phyloP scores from a whole-genome alignment of 2,113 vertebrate genomes.

The Acrocephalus arundinaceus region DNA sequence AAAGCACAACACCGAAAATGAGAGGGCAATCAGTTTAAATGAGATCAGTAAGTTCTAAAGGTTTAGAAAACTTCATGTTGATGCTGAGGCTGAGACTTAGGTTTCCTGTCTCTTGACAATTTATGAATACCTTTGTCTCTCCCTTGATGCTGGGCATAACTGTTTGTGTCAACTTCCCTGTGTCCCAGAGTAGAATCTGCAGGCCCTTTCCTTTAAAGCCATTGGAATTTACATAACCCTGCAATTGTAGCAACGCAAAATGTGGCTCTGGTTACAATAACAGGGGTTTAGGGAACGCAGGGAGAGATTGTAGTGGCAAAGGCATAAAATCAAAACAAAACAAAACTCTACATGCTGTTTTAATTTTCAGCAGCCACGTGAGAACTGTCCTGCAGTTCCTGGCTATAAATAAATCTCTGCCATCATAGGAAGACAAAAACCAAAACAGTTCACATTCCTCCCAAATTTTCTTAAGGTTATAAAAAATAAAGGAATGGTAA shows the following conservation, averaged over 20 bases:
- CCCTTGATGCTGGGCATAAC: constrained; percentile 4
- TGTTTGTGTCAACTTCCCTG: constrained; percentile 26
- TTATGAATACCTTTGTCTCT: constrained; percentile 32
- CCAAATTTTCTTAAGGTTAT: constrained; percentile 29
- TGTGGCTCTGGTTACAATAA: constrained; percentile 71
- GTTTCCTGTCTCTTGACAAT: constrained; percentile 17
- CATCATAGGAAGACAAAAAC: constrained; percentile 49
- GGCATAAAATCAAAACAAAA: constrained; percentile 67
- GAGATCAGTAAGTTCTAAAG: background rate
- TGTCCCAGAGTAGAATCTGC: background rate
- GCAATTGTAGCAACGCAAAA: constrained; percentile 69
- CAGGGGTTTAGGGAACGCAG: constrained; percentile 51
- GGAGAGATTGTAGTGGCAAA: constrained; percentile 34
- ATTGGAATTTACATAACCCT: constrained; percentile 70
- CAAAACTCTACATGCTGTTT: constrained; percentile 63
- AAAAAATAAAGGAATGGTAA: constrained; percentile 42
- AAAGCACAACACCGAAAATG: background rate
- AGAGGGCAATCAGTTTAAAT: background rate
- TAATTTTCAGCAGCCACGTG: constrained; percentile 70
- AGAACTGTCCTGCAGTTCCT: constrained; percentile 61
- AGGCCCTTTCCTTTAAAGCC: constrained; percentile 51
- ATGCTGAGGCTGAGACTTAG: background rate
- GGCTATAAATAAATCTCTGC: constrained; percentile 68
- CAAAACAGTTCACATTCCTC: constrained; percentile 51
- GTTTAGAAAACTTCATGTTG: background rate